A percentile compares a stretch with the other conserved stretches of the same genome.
Conservation (phyloP, 2,888 invertebrate species). For the Spodoptera picta region DNA sequence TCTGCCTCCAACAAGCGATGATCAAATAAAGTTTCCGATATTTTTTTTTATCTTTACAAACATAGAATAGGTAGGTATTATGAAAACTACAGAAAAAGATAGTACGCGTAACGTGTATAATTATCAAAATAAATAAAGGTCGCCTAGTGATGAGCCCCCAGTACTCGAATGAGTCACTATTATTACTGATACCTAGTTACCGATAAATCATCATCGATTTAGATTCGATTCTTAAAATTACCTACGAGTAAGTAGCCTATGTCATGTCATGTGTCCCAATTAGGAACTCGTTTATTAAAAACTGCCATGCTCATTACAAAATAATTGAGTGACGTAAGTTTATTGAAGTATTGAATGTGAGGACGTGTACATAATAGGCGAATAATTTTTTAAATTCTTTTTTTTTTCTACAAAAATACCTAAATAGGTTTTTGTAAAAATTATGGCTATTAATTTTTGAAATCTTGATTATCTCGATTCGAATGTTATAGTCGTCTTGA, state of each 20-base stretch:
- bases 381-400: conserved; percentile 1
- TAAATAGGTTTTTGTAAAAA: too few species aligned
- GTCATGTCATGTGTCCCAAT: background rate
- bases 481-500: conserved; percentile 6
- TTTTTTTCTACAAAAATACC: background rate
- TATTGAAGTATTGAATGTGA: too few species aligned
- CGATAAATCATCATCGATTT: conserved; percentile 1
- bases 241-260: background rate
- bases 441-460: too few species aligned
- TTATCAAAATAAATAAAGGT: conserved; percentile 12
- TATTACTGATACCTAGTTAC: conserved; percentile 15
- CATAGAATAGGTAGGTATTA: too few species aligned
- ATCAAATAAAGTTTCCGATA: conserved; percentile 26
- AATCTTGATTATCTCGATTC: background rate
- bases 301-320: background rate
- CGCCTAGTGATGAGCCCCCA: conserved; percentile 33
- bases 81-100: background rate
- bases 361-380: background rate
- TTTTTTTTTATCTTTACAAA: too few species aligned
- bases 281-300: conserved; percentile 9
- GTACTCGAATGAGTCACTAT: conserved; percentile 15
- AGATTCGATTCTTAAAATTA: background rate
- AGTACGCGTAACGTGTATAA: conserved; percentile 11
- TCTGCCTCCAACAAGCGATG: conserved; percentile 31
- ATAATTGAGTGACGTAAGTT: conserved; percentile 6